Base-by-base conservation (phyloP, 2,888 invertebrate genomes). In the Phrixothrix hirtus region DNA sequence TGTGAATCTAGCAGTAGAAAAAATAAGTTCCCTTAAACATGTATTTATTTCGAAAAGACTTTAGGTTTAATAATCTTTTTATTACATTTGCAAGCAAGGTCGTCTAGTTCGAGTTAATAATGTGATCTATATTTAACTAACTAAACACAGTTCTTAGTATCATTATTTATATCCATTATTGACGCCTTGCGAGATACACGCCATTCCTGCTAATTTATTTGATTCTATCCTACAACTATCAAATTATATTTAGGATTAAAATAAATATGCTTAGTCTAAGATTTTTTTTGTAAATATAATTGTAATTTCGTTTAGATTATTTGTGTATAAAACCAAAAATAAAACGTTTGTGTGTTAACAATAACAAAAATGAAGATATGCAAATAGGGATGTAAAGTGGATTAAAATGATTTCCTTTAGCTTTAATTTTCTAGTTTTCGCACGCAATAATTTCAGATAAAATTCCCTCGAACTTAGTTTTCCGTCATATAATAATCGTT, bases 51-150 rank as follows among this genome's bases (percentile, higher is more conserved):
- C 6, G 27, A 14, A 12, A 10, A 14, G 15, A 30, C 11, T 9
- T 1, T 10, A 12, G 27, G 13, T 21, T 16, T 41, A 42, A 42
- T 42, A 21, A 42, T 42, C 25, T 31, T 27, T 35, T 35, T 35
- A 32, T 43, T 35, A 21, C 26, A 27, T 35, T 43, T 9, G 6
- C 12, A 10, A 26, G 16, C 36, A 45, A 45, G 41, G 42, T 30
- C 48, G 36, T 42, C 38, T 34, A 32, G 29, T 42, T 42, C n/a
- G 15, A 29, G 25, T 15, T 38, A 17, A 42, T 32, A 32, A 49
- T 50, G 30, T 37, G 50, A 37, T 43, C 37, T 37, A 37, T 49
- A 49, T 42, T 42, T 42, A 49, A 49, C 35, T 21, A 27, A 36
- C 17, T 35, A 38, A 32, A 31, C 13, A 27, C 9, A 2, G 27